Percentiles rank a stretch among this genome's conserved stretches.
Evolutionary conservation across 2,797 vertebrate genomes (phyloP).

Genomic region (Pseudochaenichthys georgianus): DNA sequence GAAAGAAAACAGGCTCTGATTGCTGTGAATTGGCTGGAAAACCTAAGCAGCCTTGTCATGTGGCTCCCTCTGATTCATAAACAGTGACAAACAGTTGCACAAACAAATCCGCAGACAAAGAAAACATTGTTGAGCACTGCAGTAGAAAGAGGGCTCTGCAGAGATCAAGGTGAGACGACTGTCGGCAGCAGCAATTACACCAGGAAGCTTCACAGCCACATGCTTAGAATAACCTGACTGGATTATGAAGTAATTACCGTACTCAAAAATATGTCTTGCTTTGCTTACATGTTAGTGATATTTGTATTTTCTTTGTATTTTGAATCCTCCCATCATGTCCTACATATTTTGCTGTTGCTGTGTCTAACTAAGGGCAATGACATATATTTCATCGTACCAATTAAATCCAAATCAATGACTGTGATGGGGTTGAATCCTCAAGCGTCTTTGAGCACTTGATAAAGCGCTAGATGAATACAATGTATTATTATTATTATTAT

Average conservation of each 20-base stretch:
- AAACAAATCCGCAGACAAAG: conserved; percentile 31
- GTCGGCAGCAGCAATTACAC: conserved; percentile 5
- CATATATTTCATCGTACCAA: not conserved
- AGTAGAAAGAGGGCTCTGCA: conserved; percentile 9
- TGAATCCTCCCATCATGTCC: not conserved
- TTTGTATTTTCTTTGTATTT: conserved; percentile 2
- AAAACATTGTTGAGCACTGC: conserved; percentile 22
- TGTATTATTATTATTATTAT: too few relatives aligned
- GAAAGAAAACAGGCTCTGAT: conserved; percentile 15
- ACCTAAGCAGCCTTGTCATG: conserved; percentile 12
- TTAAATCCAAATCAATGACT: not conserved
- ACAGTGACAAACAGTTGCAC: conserved; percentile 15
- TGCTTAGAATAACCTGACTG: conserved; percentile 4
- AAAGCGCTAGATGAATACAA: too few relatives aligned
- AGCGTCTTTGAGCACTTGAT: too few relatives aligned
- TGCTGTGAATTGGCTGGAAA: conserved; percentile 22
- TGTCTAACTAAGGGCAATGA: not conserved
- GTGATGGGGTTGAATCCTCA: not conserved
- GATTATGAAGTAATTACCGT: not conserved
- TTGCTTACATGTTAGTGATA: not conserved
- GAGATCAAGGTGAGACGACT: conserved; percentile 19
- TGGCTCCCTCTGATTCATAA: conserved; percentile 32
- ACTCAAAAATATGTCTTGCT: not conserved
- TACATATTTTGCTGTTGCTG: not conserved
- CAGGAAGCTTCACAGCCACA: conserved; percentile 3